Conservation (phyloP, 2,888 invertebrate genomes). For the Drosophila merina region DNA sequence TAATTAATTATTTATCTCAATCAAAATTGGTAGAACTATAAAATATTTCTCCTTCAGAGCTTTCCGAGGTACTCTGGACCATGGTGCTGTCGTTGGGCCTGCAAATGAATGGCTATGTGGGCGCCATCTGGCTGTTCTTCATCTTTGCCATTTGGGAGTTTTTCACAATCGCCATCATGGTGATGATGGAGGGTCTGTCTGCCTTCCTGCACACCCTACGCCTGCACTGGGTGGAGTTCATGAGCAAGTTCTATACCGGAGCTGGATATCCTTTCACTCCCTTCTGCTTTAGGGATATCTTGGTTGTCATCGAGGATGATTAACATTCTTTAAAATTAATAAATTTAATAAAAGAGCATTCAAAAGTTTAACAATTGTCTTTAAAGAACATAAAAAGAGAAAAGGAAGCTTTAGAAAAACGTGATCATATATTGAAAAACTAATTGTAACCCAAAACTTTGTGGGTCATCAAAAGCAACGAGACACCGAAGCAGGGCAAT, state of each 20-base stretch:
- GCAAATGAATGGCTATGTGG: conserved; percentile 87
- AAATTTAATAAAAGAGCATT: conserved; percentile 1
- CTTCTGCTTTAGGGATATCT: conserved; percentile 91
- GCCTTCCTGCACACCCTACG: conserved; percentile 99
- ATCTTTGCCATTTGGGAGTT: conserved; percentile 96
- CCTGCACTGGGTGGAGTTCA: conserved; percentile 99
- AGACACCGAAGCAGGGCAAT: background rate
- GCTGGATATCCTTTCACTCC: conserved; percentile 92
- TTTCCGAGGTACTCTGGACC: conserved; percentile 95
- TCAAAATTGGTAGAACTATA: background rate
- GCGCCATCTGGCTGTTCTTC: conserved; percentile 91
- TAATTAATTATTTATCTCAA: conserved; percentile 84
- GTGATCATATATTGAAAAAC: background rate
- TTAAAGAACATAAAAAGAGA: too few relatives aligned
- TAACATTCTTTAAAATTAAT: conserved; percentile 15
- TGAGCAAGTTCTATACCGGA: conserved; percentile 96
- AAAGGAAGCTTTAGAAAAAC: too few relatives aligned
- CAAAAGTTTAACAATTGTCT: background rate
- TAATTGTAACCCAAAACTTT: background rate
- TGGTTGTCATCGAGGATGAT: conserved; percentile 86
- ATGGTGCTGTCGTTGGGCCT: conserved; percentile 95
- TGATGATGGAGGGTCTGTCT: conserved; percentile 99
- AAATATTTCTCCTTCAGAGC: conserved; percentile 85
- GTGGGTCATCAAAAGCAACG: background rate
- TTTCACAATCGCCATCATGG: conserved; percentile 96